These are phyloP conservation scores for Dendrocopos noguchii DNA, from an alignment of 2,113 vertebrate species.

Conservation along the genomic window DNA sequence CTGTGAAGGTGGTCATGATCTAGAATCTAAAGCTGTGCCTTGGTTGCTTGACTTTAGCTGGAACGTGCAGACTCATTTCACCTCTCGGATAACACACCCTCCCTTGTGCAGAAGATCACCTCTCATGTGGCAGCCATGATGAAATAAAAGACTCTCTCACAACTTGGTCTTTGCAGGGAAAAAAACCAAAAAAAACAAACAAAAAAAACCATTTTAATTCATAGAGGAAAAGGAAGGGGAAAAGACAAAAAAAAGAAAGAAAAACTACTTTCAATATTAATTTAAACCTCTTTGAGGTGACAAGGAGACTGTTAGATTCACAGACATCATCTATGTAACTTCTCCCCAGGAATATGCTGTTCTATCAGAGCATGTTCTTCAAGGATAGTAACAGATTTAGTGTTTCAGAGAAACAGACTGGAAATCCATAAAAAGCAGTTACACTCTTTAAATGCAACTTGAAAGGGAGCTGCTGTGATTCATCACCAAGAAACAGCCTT, in stretches of 20 bases:
- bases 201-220: not conserved
- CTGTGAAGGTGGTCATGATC: not conserved
- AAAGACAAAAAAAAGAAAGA: not conserved
- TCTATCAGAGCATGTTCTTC: not conserved
- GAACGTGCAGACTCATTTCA: not conserved
- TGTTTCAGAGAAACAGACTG: not conserved
- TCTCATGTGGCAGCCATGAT: not conserved
- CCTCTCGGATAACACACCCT: not conserved
- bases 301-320: not conserved
- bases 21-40: not conserved
- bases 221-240: not conserved
- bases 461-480: not conserved
- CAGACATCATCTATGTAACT: not conserved
- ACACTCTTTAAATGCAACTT: not conserved
- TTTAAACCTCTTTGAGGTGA: not conserved
- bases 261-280: not conserved
- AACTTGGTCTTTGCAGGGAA: not conserved
- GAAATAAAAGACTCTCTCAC: not conserved
- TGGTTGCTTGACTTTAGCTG: not conserved
- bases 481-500: not conserved
- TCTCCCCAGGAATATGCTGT: not conserved
- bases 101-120: not conserved
- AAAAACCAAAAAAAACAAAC: too few relatives aligned
- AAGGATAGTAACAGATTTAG: not conserved
- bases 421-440: not conserved